Conservation (phyloP, 2,888 invertebrate species). For the Lamellibrachia satsuma region DNA sequence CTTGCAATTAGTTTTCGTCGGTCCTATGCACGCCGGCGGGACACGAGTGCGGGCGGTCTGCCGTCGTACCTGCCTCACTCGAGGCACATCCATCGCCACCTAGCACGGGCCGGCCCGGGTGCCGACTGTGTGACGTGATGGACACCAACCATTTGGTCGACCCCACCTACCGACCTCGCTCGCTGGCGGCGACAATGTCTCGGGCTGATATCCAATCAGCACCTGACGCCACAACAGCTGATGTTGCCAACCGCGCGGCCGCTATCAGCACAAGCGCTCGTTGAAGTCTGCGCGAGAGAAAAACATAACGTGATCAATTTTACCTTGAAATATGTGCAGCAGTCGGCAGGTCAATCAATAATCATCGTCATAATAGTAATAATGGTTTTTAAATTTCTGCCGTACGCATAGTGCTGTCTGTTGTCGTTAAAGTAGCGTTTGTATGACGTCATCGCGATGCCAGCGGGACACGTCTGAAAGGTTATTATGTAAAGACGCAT, state of each 20-base stretch:
- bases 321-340: background rate
- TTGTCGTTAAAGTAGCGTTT: background rate
- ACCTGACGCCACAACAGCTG: background rate
- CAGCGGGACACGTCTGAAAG: background rate
- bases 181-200: background rate
- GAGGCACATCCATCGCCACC: background rate
- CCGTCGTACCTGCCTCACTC: background rate
- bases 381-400: background rate
- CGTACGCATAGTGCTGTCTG: background rate
- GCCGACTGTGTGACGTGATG: background rate
- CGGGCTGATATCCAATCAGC: background rate
- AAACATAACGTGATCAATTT: background rate
- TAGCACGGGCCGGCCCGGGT: background rate
- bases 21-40: background rate
- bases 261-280: background rate
- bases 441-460: background rate
- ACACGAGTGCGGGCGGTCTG: background rate
- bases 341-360: background rate
- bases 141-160: constrained; percentile 5
- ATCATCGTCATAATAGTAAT: background rate
- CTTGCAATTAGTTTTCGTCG: background rate
- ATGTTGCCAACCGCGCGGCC: background rate
- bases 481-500: background rate
- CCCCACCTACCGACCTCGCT: background rate
- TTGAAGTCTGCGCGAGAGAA: background rate